Evolutionary conservation across 2,797 vertebrate species (phyloP).

Genomic region (Poecile montanus): DNA sequence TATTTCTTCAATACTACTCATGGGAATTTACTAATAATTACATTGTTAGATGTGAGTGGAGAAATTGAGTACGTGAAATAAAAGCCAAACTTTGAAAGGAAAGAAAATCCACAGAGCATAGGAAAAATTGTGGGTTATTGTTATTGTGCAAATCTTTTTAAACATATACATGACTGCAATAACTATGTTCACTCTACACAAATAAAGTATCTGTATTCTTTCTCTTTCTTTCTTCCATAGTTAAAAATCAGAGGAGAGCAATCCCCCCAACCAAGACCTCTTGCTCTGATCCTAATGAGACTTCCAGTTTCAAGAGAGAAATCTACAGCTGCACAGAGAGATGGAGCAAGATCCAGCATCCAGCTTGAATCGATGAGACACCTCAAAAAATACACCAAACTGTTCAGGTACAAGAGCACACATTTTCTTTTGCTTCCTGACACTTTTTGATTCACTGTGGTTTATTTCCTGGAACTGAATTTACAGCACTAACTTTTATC

Average conservation of each 20-base stretch:
- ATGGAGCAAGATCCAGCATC: neutral
- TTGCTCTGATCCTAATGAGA: neutral
- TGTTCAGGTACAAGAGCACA: neutral
- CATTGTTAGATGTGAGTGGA: neutral
- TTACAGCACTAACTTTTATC: neutral
- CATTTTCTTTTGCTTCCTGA: neutral
- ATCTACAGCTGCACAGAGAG: neutral
- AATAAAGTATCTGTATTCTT: neutral
- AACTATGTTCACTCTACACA: neutral
- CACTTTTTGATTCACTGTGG: neutral
- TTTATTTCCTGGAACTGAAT: neutral
- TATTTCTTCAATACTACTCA: constrained; percentile 16
- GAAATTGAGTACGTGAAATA: neutral
- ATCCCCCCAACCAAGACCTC: neutral
- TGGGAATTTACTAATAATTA: constrained; percentile 45
- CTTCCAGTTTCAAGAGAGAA: neutral
- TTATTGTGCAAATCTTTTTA: neutral
- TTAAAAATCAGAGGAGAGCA: neutral
- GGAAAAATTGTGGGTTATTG: neutral
- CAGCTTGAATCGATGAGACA: neutral
- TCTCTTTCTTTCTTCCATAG: neutral
- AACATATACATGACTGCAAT: neutral
- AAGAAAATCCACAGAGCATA: neutral
- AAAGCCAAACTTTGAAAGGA: neutral
- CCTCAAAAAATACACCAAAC: neutral